phyloP scores from a whole-genome alignment of 1,140 invertebrate genomes.

The Drosophila quadrilineata region DNA sequence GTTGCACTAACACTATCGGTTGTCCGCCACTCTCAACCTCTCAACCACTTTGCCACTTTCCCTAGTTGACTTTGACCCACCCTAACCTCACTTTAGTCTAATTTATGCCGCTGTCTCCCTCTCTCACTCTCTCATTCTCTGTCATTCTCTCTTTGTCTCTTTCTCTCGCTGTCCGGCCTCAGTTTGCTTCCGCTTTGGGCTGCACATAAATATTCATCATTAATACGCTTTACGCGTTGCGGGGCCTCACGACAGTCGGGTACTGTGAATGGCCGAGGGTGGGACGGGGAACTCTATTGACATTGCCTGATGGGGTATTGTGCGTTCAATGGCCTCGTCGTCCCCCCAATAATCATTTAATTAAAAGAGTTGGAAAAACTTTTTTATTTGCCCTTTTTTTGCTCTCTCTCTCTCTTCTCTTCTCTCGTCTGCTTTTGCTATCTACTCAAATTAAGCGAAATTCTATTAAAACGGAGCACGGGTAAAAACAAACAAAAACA shows the following conservation, averaged over 20 bases:
- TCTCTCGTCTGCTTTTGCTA: conserved; percentile 7
- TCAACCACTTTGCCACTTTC: conserved; percentile 34
- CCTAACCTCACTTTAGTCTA: conserved; percentile 66
- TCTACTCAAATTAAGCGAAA: conserved; percentile 75
- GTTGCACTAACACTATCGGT: conserved; percentile 24
- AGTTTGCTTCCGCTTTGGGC: conserved; percentile 56
- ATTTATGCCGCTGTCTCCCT: conserved; percentile 59
- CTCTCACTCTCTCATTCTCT: conserved; percentile 2
- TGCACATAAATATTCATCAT: conserved; percentile 78
- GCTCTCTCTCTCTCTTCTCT: neutral
- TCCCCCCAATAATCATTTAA: conserved; percentile 74
- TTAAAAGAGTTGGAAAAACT: conserved; percentile 76
- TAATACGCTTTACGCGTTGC: conserved; percentile 75
- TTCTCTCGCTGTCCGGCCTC: conserved; percentile 17
- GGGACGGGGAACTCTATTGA: conserved; percentile 60
- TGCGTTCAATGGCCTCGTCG: conserved; percentile 28
- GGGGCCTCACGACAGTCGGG: too few relatives aligned
- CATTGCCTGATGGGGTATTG: conserved; percentile 51
- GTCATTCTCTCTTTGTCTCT: conserved; percentile 3
- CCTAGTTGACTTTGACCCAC: conserved; percentile 36
- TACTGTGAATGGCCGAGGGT: too few relatives aligned
- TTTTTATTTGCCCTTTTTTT: conserved; percentile 52
- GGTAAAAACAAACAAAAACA: conserved; percentile 60
- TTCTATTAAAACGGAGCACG: conserved; percentile 68
- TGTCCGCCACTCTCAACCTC: conserved; percentile 20